Evolutionary conservation across 2,888 invertebrate genomes (phyloP), one percentile per base, ranked within the genome.

Genomic region (Caenorhabditis sinica): DNA sequence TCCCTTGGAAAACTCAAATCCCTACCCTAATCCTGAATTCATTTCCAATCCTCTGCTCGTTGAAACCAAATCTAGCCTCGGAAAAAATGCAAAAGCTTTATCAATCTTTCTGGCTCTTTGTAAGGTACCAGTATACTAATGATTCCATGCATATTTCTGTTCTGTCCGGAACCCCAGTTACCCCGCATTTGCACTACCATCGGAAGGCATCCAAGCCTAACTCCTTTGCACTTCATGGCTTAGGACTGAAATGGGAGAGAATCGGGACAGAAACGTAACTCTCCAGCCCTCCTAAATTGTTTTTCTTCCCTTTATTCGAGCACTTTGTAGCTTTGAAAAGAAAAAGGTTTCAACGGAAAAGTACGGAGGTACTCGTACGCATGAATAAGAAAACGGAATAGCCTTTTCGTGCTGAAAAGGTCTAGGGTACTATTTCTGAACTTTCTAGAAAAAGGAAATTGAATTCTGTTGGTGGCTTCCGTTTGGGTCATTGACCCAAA

Each of bases 161-260:
- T 40, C 15, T 45, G 45, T 30, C 65, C 45, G n/a, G 56, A 56
- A 56, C 45, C 45, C n/a, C n/a, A 13, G 40, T 43, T 40, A 69
- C 68, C 68, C 69, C 71, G 56, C 58, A 13, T 56, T 71, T 71
- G 71, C 28, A 71, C 72, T 72, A 63, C 53, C 28, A 36, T 28
- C 30, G 30, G 45, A 56, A 49, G 49, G 17, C 23, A 58, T 8
- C 15, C 36, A 36, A 20, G 63, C 25, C 45, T 73, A 73, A 73
- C 36, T 45, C 73, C 43, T 73, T 73, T 73, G 73, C 73, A 51
- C 73, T 73, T 60, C 43, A 20, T 33, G 28, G 30, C 30, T 20
- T 60, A 33, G 23, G 33, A 49, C n/a, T 66, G 58, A 49, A 49
- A 66, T 23, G 25, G 28, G 45, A 51, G n/a, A 30, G 49, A 17